Evolutionary conservation across 2,113 vertebrate genomes (phyloP), one percentile per base, ranked within the genome.

Genomic region (Chloropsis cyanopogon): DNA sequence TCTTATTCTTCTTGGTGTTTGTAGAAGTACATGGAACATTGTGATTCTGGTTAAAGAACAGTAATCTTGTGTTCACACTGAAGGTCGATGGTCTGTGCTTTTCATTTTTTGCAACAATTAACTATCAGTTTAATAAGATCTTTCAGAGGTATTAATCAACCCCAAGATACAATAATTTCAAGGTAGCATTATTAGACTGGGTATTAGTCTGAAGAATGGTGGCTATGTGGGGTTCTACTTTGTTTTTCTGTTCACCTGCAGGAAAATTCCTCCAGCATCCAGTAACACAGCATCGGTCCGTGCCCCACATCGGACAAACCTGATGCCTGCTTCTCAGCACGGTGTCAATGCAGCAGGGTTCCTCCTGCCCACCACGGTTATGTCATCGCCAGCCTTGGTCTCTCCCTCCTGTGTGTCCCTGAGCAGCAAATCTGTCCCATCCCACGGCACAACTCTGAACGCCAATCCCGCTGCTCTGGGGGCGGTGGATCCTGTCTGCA

Each of bases 181-280:
- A 18, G 4, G 37, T 8, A 25, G n/a, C 31, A 3, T 35, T 65
- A 13, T 50, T 37, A 31, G 61, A 6, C 42, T 26, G 39, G 16
- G 2, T 46, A 2, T 63, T 52, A 16, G 12, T 59, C 50, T 3
- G 3, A 42, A 49, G 69, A 78, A 13, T 2, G 7, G 44, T 66
- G 26, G 14, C 20, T 56, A 4, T 2, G 5, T 39, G 42, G 25
- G 31, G 19, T 53, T 78, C 91, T 56, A 84, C 71, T 83, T 33
- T 73, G 16, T 77, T 65, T 87, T 66, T 86, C 75, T 49, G 4
- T 66, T 88, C 61, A 13, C 54, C 52, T 59, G 64, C 91, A 99
- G 99, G 98, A 99, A 99, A 98, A 99, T 99, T 91, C 99, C 99
- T 72, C 98, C 99, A 72, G 99, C 98, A 63, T 97, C 98, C 89